These are phyloP conservation scores for Sphaerophoria taeniata DNA, from an alignment of 2,888 invertebrate species.

Conservation along the genomic window DNA sequence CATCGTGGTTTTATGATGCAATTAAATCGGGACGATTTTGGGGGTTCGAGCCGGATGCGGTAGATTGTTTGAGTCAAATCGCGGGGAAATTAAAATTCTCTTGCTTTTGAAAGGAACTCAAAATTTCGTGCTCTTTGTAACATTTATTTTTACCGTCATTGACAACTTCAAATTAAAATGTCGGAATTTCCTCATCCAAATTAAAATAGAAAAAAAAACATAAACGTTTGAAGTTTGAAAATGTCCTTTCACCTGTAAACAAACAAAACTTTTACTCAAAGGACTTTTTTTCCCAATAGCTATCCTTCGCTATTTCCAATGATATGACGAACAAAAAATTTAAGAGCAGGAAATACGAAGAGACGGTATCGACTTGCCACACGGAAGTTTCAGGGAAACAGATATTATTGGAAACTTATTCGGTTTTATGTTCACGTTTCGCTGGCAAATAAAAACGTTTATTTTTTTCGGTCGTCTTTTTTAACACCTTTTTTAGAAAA, in stretches of 20 bases:
- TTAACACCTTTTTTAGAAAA: neutral
- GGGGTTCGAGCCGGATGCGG: neutral
- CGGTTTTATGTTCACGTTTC: slow-evolving; percentile 4
- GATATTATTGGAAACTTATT: slow-evolving; percentile 24
- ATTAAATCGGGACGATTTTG: neutral
- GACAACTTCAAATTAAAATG: neutral
- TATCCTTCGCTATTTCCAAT: neutral
- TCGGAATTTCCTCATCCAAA: neutral
- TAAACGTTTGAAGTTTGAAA: neutral
- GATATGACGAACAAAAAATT: neutral
- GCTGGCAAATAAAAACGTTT: neutral
- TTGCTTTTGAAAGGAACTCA: neutral
- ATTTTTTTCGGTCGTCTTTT: neutral
- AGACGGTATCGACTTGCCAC: neutral
- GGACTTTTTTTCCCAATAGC: slow-evolving; percentile 3
- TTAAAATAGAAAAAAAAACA: neutral
- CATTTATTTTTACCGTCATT: neutral
- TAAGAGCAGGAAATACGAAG: neutral
- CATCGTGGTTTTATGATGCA: neutral
- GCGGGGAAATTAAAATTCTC: neutral
- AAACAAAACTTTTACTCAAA: neutral
- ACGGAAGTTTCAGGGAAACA: slow-evolving; percentile 16
- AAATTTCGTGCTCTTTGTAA: neutral
- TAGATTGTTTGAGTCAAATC: neutral
- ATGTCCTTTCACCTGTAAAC: neutral